Evolutionary conservation across 2,113 vertebrate species (phyloP), one percentile per base, ranked within the genome.

Genomic region (Amphiprion percula): DNA sequence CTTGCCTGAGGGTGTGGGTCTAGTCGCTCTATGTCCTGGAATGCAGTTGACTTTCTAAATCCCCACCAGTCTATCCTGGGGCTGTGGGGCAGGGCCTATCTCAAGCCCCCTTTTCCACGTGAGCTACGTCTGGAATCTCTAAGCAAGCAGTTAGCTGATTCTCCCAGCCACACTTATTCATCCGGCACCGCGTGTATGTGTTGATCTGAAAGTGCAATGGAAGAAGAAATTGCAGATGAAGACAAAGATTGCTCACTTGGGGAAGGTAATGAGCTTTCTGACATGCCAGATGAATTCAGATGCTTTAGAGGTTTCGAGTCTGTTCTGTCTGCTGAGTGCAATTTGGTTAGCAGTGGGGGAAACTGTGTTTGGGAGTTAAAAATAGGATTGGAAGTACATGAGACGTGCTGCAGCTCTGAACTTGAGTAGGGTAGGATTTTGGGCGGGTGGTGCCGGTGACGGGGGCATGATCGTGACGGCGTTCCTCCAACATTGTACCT

Each of bases 11-110:
- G 84, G 80, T 53, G 66, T 79, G 80, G 87, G 84, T 81, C 90
- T 80, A 64, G 78, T 88, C 47, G 52, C 82, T 76, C 83, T 80
- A 65, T 85, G 85, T 71, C 87, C 88, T 87, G 91, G 90, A 91
- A 93, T 93, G 91, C 87, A 80, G 89, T 89, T 92, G 84, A 89
- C 91, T 93, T 87, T 92, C 90, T 87, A 90, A 93, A 94, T 90
- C 90, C 90, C 92, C 68, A 85, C 61, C 82, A 88, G 89, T 91
- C 86, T 89, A 85, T 91, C 86, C 90, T 85, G 88, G 88, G 89
- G 85, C 87, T 28, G 76, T 8, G 86, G 89, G 89, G 90, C 89
- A 80, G 91, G 90, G 90, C 88, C 87, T 87, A 93, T 91, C 90
- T 90, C 87, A 80, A 88, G 85, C 90, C 90, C 91, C 88, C 83